These are phyloP conservation scores for Amorpha juglandis DNA, from an alignment of 2,888 invertebrate species.

Conservation along the genomic window DNA sequence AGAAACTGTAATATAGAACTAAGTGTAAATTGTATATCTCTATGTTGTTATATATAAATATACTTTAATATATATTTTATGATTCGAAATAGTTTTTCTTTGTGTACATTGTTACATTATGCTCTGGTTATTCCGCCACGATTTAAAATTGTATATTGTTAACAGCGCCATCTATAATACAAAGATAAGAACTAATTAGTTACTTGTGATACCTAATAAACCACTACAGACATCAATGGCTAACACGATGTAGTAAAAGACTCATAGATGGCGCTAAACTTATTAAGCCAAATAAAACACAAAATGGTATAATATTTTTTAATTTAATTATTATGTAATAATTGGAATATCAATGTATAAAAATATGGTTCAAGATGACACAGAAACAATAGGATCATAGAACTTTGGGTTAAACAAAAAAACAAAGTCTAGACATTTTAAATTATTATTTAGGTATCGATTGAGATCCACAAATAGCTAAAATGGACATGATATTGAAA, in stretches of 20 bases:
- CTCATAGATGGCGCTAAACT: neutral
- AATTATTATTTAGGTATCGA: too few relatives aligned
- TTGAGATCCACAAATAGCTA: too few relatives aligned
- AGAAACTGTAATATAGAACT: slow-evolving; percentile 47
- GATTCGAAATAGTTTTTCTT: slow-evolving; percentile 26
- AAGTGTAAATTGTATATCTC: slow-evolving; percentile 43
- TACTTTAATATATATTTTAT: slow-evolving; percentile 37
- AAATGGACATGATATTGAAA: too few relatives aligned
- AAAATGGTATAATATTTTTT: too few relatives aligned
- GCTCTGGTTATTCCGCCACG: neutral
- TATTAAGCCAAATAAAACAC: too few relatives aligned
- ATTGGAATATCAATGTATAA: too few relatives aligned
- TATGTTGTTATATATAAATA: slow-evolving; percentile 41
- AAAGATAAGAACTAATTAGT: neutral
- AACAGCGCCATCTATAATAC: slow-evolving; percentile 9
- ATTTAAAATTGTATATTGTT: neutral
- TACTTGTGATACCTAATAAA: neutral
- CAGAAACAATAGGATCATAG: too few relatives aligned
- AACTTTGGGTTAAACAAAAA: too few relatives aligned
- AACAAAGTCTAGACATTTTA: too few relatives aligned
- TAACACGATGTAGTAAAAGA: neutral
- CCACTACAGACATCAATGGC: neutral
- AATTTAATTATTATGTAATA: too few relatives aligned
- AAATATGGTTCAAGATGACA: too few relatives aligned
- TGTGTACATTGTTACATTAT: neutral